phyloP scores from a whole-genome alignment of 30 jellyfish, hydroid and myxozoan genomes.

The Clytia hemisphaerica region DNA sequence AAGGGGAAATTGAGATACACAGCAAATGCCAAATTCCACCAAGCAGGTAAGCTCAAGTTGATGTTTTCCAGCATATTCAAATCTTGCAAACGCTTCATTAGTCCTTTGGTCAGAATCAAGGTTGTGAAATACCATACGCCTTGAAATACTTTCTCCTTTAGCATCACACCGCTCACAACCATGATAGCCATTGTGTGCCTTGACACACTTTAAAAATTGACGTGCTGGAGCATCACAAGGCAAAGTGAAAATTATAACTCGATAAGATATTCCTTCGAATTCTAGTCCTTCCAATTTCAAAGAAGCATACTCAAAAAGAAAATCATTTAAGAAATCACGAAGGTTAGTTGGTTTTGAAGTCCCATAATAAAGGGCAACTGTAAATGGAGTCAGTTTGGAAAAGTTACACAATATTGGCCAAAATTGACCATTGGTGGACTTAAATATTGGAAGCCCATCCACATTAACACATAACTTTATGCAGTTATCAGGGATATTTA shows the following conservation, averaged over 20 bases:
- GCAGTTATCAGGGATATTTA: neutral
- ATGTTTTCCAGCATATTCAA: slow-evolving; percentile 12
- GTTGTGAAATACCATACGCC: slow-evolving; percentile 9
- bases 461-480: slow-evolving; percentile 9
- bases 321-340: slow-evolving; percentile 21
- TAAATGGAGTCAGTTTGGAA: slow-evolving; percentile 4
- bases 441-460: slow-evolving; percentile 34
- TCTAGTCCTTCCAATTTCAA: slow-evolving; percentile 8
- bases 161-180: slow-evolving; percentile 30
- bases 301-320: neutral
- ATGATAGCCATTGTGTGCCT: slow-evolving; percentile 22
- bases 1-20: slow-evolving; percentile 12
- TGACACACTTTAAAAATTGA: slow-evolving; percentile 32
- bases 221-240: slow-evolving; percentile 47
- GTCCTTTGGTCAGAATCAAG: neutral
- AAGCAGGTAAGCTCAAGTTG: no score
- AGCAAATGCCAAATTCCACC: no score
- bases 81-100: neutral
- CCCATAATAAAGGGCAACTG: slow-evolving; percentile 42
- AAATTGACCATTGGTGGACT: slow-evolving; percentile 16
- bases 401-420: slow-evolving; percentile 28
- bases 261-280: neutral
- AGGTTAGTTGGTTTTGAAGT: slow-evolving; percentile 23
- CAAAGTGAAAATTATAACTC: slow-evolving; percentile 3
- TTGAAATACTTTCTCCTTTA: slow-evolving; percentile 21